Percentiles rank a stretch among this genome's conserved stretches.
Conservation (phyloP, 1,140 invertebrate species). For the Drosophila simulans region DNA sequence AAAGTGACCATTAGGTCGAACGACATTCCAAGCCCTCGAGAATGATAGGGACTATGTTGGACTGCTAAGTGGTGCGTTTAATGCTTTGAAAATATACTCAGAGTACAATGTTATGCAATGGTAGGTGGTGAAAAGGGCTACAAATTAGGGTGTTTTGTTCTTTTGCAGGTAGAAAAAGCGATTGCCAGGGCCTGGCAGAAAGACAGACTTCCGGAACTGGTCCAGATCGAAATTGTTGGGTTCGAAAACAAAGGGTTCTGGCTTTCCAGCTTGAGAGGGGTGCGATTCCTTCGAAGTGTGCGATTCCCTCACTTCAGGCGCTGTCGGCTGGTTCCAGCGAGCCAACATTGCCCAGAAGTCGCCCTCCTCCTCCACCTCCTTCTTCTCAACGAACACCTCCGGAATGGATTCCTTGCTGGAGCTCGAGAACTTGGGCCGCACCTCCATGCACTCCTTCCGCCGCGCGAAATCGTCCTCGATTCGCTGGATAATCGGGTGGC, state of each 20-base stretch:
- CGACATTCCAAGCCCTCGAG: conserved; percentile 42
- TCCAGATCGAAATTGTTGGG: conserved; percentile 52
- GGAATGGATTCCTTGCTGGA: neutral
- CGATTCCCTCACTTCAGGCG: neutral
- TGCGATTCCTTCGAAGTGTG: neutral
- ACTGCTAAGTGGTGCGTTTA: conserved; percentile 11
- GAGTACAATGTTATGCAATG: conserved; percentile 24
- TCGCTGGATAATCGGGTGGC: conserved; percentile 46
- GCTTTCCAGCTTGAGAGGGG: neutral
- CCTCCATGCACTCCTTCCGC: neutral
- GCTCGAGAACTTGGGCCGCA: neutral
- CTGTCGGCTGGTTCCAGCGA: neutral
- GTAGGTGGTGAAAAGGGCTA: neutral
- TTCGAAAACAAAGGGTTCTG: conserved; percentile 33
- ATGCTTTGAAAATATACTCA: conserved; percentile 27
- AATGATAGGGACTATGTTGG: conserved; percentile 9
- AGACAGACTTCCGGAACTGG: conserved; percentile 50
- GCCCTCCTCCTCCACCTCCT: conserved; percentile 39
- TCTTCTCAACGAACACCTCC: conserved; percentile 5
- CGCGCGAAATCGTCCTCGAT: neutral
- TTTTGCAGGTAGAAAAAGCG: conserved; percentile 64
- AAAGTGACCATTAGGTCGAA: conserved; percentile 51
- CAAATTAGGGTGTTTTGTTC: conserved; percentile 10
- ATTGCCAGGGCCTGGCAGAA: conserved; percentile 56
- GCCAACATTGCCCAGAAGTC: conserved; percentile 59